Evolutionary conservation across 2,113 vertebrate species (phyloP).

Genomic region (Grus americana): DNA sequence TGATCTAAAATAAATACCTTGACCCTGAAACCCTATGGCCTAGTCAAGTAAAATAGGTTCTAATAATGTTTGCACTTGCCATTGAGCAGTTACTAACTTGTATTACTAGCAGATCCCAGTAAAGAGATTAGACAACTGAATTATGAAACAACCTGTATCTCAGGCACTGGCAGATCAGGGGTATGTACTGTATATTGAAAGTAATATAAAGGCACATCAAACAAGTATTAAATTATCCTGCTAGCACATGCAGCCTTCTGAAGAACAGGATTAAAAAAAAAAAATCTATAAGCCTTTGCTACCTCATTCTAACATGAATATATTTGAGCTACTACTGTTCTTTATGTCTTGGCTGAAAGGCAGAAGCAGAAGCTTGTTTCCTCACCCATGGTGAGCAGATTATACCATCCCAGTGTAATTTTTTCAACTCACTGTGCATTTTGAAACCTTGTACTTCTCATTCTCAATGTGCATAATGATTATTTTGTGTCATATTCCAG

Average conservation of each 20-base stretch:
- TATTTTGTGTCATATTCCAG: not conserved
- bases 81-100: not conserved
- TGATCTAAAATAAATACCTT: not conserved
- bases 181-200: constrained; percentile 21
- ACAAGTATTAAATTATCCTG: constrained; percentile 31
- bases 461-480: not conserved
- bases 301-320: not conserved
- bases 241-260: not conserved
- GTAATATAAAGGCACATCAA: constrained; percentile 29
- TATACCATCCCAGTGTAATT: not conserved
- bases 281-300: not conserved
- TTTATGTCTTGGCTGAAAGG: not conserved
- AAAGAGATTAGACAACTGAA: constrained; percentile 7
- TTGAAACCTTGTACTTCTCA: not conserved
- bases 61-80: not conserved
- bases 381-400: not conserved
- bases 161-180: not conserved
- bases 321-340: not conserved
- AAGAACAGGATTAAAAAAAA: not conserved
- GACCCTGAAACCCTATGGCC: not conserved
- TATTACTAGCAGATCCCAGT: not conserved
- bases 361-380: not conserved
- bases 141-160: constrained; percentile 9
- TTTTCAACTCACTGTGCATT: not conserved
- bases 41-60: not conserved